Evolutionary conservation across 2,888 invertebrate genomes (phyloP), one percentile per base, ranked within the genome.

Genomic region (Prosapia bicincta): DNA sequence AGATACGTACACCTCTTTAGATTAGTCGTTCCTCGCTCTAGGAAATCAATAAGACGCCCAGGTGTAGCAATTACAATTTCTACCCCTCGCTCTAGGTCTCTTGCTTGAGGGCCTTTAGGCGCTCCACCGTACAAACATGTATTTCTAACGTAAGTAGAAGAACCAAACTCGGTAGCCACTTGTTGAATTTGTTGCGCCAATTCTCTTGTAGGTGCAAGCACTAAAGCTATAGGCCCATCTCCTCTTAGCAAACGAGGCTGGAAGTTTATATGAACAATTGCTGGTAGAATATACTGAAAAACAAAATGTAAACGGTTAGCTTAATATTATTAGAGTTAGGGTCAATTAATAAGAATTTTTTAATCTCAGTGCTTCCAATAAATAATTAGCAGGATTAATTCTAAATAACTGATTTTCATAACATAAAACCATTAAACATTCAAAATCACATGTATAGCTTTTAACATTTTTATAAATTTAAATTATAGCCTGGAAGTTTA

Each of bases 91-190:
- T 92, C 91, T 65, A 93, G 84, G 80, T 93, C 93, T 75, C 90
- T 88, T 0, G 91, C 90, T 84, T 93, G 98, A 9, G 95, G 95
- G 28, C 95, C 96, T 85, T 98, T 98, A 0, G 98, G 96, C 0
- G 99, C 98, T 20, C 99, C 99, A 65, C 99, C 99, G 85, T 98
- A 99, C 66, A 98, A 91, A 84, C 99, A 99, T 0, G 97, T 96
- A 85, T 97, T 96, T 67, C 95, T 89, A 26, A 98, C 93, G 82
- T 92, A 90, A 13, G 97, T 95, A 78, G 93, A 92, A 76, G 93
- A 90, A 70, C 98, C 97, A 86, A 98, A 99, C 83, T 96, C 96
- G 80, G 90, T 92, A 9, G 97, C 96, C 25, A 99, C 93, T 87
- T 93, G 92, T 84, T 96, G 95, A 80, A 96, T 97, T 85, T 98